Base-by-base conservation (phyloP, 2,888 invertebrate genomes). In the Papilio demoleus region DNA sequence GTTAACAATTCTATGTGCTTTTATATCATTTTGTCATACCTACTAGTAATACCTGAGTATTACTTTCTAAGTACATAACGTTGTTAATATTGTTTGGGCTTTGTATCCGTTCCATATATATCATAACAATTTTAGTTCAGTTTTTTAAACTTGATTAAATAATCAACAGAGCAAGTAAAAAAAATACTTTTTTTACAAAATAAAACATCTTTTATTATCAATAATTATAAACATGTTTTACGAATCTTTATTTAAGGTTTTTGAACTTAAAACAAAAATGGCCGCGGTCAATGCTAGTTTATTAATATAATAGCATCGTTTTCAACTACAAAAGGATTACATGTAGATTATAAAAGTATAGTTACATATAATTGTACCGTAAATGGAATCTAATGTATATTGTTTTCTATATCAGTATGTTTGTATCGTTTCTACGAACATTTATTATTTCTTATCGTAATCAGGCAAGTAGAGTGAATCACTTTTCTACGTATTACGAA, bases 401-500 rank as follows among this genome's bases (percentile, higher is more conserved):
- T 34, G 42, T 58, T 65, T n/a, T 11, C 17, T 38, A 1, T 66
- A 47, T 50, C 59, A 59, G 6, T 31, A 6, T 31, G 22, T 27
- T 45, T 34, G 34, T 59, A 34, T 58, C 9, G 17, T 36, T 45
- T 58, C 22, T 59, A 36, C 1, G 8, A 40, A 61, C 11, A 27
- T 38, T 66, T 59, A 24, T 38, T 31, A 24, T 50, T n/a, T 8
- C 14, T 40, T 53, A 61, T 27, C 50, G 50, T 50, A 38, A 50
- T 61, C 31, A 38, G 3, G 34, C 31, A 38, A 58, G 22, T 38
- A 50, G 19, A 67, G 60, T 66, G 60, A 50, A 14, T 59, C 60
- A 31, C 66, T 66, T 59, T 66, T 45, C 31, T 60, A 38, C 36
- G 59, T 38, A 60, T 66, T 36, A 27, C 36, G 47, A 36, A 38